Conservation (phyloP, 2,888 invertebrate species). For the Tanaodytes sp. region DNA sequence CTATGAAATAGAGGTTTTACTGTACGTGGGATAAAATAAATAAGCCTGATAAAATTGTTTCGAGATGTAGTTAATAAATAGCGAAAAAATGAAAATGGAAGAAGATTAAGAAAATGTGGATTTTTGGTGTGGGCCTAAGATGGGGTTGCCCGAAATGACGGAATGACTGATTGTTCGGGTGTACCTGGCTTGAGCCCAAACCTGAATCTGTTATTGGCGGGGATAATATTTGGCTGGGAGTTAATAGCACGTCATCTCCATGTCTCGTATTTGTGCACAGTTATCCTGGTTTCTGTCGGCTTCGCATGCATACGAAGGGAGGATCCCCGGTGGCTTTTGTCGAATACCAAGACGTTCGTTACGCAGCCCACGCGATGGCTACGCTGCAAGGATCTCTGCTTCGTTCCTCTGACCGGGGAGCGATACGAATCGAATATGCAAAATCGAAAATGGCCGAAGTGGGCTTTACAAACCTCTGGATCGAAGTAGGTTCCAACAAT, state of each 20-base stretch:
- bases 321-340: constrained; percentile 97
- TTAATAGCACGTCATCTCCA: constrained; percentile 65
- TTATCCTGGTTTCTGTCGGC: constrained; percentile 98
- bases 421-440: constrained; percentile 98
- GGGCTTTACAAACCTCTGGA: constrained; percentile 73
- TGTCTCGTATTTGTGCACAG: constrained; percentile 80
- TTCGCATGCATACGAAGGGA: constrained; percentile 94
- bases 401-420: constrained; percentile 95
- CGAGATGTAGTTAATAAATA: too few relatives aligned
- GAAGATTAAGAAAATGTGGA: too few relatives aligned
- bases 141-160: too few relatives aligned
- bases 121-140: too few relatives aligned
- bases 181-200: too few relatives aligned
- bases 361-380: constrained; percentile 93
- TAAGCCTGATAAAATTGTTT: too few relatives aligned
- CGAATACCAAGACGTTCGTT: constrained; percentile 94
- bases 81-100: too few relatives aligned
- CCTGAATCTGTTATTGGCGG: too few relatives aligned
- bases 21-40: too few relatives aligned
- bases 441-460: constrained; percentile 98
- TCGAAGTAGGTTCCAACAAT: constrained; percentile 75
- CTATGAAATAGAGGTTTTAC: too few relatives aligned
- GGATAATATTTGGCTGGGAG: background rate
- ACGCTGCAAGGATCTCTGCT: constrained; percentile 96
- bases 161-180: too few relatives aligned